Conservation (phyloP, 2,113 vertebrate genomes). For the Campylomormyrus tamandua region DNA sequence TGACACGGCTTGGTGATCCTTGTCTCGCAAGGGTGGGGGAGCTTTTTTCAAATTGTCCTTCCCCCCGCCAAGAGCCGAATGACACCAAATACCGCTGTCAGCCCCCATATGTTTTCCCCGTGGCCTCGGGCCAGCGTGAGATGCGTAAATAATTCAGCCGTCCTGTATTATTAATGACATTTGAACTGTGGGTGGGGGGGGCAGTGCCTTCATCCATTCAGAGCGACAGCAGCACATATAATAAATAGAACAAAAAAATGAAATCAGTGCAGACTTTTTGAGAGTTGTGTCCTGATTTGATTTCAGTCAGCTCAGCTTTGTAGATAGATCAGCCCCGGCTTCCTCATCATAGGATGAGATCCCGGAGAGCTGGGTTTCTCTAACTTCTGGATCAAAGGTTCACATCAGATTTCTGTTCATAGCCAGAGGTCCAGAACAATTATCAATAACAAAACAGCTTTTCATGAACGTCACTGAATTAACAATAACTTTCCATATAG, state of each 20-base stretch:
- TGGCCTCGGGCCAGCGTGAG: conserved; percentile 1
- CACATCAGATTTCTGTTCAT: background rate
- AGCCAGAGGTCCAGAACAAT: background rate
- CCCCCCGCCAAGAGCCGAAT: background rate
- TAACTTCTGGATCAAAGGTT: background rate
- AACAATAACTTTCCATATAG: background rate
- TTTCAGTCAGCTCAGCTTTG: background rate
- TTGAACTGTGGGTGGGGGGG: background rate
- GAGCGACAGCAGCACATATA: background rate
- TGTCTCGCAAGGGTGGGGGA: background rate
- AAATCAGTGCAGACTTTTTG: background rate
- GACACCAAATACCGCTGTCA: background rate
- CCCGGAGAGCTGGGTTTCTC: background rate
- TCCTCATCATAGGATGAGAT: background rate
- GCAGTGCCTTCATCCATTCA: conserved; percentile 8
- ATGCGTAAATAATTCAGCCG: conserved; percentile 15
- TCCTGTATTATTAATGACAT: conserved; percentile 20
- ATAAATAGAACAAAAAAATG: conserved; percentile 3
- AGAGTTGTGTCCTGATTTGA: conserved; percentile 7
- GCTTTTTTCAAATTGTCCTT: background rate
- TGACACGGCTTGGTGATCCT: background rate
- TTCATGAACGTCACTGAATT: background rate
- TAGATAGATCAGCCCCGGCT: background rate
- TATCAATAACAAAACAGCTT: background rate
- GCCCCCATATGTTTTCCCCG: background rate